Evolutionary conservation across 2,888 invertebrate species (phyloP).

Genomic region (Conus canariensis): DNA sequence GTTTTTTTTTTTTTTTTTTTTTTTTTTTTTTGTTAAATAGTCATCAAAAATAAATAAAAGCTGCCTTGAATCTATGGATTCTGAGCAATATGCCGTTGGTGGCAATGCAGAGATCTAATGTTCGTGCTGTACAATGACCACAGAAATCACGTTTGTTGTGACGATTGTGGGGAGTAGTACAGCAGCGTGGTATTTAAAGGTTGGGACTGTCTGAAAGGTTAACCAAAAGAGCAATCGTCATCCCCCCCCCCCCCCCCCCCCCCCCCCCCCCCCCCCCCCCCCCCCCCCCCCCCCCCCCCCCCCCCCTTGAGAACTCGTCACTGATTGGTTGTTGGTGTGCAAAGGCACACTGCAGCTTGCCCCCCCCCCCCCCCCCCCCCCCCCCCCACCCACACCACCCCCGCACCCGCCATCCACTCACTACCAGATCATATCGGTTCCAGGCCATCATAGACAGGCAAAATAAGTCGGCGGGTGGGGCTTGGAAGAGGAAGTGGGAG

Average conservation of each 20-base stretch:
- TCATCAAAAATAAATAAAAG: neutral
- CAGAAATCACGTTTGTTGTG: neutral
- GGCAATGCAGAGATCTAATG: no score
- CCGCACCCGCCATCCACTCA: neutral
- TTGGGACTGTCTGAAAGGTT: neutral
- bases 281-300: no score
- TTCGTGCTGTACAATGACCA: neutral
- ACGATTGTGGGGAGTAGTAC: neutral
- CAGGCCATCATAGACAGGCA: no score
- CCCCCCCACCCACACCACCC: neutral
- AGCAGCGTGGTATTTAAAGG: neutral
- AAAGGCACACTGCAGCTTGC: neutral
- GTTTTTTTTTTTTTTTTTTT: no score
- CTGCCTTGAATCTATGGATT: neutral
- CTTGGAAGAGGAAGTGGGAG: neutral
- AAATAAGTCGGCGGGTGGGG: no score
- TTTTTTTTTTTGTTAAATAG: neutral
- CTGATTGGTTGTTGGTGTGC: constrained; percentile 1
- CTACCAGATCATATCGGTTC: neutral
- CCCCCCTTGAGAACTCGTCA: neutral
- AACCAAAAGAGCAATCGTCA: neutral
- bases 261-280: no score
- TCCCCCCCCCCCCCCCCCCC: no score
- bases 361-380: neutral
- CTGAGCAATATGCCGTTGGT: neutral